Percentiles rank a stretch among this genome's conserved stretches.
Evolutionary conservation across 2,888 invertebrate genomes (phyloP).

Genomic region (Spisula solida): DNA sequence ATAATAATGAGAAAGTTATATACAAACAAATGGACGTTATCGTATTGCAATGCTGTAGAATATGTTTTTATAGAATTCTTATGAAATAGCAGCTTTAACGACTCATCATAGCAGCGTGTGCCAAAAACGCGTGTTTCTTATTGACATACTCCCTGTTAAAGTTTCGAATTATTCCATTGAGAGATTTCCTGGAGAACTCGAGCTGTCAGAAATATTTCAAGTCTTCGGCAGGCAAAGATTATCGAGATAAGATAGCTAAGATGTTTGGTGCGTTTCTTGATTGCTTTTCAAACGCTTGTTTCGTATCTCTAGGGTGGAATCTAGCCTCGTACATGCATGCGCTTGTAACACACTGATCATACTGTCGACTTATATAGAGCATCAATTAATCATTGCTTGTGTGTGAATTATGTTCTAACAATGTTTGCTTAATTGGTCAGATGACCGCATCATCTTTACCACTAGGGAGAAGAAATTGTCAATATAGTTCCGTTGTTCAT

Average conservation of each 20-base stretch:
- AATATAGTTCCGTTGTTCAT: conserved; percentile 3
- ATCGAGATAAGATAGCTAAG: conserved; percentile 3
- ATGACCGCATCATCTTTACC: not conserved
- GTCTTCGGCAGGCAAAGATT: conserved; percentile 6
- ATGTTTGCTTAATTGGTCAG: conserved; percentile 6
- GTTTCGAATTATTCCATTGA: conserved; percentile 25
- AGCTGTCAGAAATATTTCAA: conserved; percentile 13
- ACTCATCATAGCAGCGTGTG: not conserved
- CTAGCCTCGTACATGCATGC: not conserved
- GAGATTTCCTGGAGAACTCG: not conserved
- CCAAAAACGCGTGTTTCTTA: not conserved
- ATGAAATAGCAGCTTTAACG: not conserved
- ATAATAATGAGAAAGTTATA: too few relatives aligned
- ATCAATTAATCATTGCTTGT: conserved; percentile 1
- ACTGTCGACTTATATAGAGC: not conserved
- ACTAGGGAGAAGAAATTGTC: not conserved
- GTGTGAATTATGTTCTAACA: not conserved
- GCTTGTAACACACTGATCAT: conserved; percentile 5
- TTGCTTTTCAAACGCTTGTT: conserved; percentile 19
- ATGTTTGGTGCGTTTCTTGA: not conserved
- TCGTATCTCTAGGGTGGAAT: not conserved
- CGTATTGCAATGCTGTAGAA: too few relatives aligned
- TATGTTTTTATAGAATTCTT: not conserved
- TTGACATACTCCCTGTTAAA: conserved; percentile 7
- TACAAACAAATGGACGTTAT: too few relatives aligned